phyloP scores from a whole-genome alignment of 2,797 vertebrate species.

The Sardinella longiceps region DNA sequence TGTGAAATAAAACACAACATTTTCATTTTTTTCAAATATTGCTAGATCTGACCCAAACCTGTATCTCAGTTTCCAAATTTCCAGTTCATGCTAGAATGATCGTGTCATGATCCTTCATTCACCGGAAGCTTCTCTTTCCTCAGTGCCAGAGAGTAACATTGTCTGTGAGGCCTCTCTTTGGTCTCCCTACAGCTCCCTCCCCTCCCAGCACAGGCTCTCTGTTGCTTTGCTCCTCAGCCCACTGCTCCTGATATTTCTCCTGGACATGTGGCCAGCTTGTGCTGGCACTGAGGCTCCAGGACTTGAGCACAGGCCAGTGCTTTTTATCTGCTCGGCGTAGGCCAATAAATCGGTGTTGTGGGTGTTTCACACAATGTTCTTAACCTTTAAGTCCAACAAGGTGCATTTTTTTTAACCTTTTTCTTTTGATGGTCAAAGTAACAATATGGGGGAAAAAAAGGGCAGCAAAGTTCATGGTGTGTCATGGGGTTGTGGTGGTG shows the following conservation, averaged over 20 bases:
- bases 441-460: not conserved
- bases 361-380: not conserved
- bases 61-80: not conserved
- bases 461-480: not conserved
- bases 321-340: not conserved
- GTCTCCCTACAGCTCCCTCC: not conserved
- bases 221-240: not conserved
- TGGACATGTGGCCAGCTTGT: not conserved
- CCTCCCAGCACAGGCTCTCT: not conserved
- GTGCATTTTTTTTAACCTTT: not conserved
- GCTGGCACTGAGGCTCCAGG: not conserved
- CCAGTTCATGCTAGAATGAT: not conserved
- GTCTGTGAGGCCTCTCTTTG: not conserved
- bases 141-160: not conserved
- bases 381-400: not conserved
- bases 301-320: not conserved
- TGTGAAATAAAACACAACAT: not conserved
- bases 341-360: not conserved
- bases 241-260: not conserved
- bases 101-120: not conserved
- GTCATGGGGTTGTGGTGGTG: not conserved
- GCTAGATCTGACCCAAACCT: not conserved
- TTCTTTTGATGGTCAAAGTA: not conserved
- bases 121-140: not conserved
- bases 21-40: not conserved